These are phyloP conservation scores for Eupsilia transversa DNA, from an alignment of 2,888 invertebrate genomes.

Conservation along the genomic window DNA sequence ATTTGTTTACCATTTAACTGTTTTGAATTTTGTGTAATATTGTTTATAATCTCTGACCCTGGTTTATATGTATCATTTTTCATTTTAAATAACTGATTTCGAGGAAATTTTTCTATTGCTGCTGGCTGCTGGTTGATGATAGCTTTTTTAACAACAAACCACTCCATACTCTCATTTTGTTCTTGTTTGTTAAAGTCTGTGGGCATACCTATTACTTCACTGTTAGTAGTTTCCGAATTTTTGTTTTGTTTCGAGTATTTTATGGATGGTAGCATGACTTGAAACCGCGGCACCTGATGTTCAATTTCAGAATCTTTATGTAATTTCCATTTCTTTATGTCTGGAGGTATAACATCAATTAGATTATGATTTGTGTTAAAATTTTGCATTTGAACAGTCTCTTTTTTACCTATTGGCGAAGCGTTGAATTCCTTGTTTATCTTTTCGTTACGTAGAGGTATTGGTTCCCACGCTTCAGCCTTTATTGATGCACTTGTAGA, in stretches of 20 bases:
- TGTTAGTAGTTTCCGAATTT: neutral
- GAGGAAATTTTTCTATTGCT: constrained; percentile 15
- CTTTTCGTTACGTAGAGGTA: neutral
- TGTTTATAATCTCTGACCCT: neutral
- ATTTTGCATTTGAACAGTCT: neutral
- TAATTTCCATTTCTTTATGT: constrained; percentile 14
- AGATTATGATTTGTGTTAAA: neutral
- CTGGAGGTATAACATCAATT: neutral
- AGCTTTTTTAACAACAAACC: constrained; percentile 21
- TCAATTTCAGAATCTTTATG: neutral
- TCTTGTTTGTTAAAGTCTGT: constrained; percentile 13
- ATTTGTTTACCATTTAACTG: neutral
- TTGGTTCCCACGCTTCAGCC: constrained; percentile 12
- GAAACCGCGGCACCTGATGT: constrained; percentile 8
- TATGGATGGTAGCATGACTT: constrained; percentile 28
- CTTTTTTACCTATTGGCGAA: neutral
- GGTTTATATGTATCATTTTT: constrained; percentile 16
- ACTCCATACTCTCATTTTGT: neutral
- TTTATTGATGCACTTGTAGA: constrained; percentile 9
- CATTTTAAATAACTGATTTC: constrained; percentile 23
- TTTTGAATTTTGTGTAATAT: neutral
- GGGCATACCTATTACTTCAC: neutral
- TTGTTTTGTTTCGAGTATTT: constrained; percentile 23
- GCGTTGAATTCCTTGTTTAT: neutral
- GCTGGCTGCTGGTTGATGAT: constrained; percentile 6